Evolutionary conservation across 2,797 vertebrate genomes (phyloP).

Genomic region (Vultur gryphus): DNA sequence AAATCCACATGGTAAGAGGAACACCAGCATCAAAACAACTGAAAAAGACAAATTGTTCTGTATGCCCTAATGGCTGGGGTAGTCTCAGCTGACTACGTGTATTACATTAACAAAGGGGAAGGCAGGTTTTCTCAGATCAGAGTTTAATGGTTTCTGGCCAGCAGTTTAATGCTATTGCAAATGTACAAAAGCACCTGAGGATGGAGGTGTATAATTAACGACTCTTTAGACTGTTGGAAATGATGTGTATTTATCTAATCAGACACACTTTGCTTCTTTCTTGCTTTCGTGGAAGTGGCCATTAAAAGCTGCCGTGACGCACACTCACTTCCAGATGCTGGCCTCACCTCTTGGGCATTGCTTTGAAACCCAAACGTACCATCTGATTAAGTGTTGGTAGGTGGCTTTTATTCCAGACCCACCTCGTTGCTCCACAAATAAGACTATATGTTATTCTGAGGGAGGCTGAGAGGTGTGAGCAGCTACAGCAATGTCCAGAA

Average conservation of each 20-base stretch:
- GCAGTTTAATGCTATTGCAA: not conserved
- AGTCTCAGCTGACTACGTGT: not conserved
- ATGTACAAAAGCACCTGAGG: conserved; percentile 30
- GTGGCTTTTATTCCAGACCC: not conserved
- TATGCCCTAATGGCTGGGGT: not conserved
- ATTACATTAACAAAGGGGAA: not conserved
- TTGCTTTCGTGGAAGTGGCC: conserved; percentile 6
- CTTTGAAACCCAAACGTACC: not conserved
- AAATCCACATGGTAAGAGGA: not conserved
- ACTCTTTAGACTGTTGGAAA: not conserved
- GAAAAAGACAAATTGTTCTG: not conserved
- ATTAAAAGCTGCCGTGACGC: not conserved
- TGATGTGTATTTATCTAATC: conserved; percentile 7
- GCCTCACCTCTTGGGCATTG: not conserved
- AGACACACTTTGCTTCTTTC: not conserved
- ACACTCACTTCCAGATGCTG: not conserved
- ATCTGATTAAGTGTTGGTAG: not conserved
- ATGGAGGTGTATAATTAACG: conserved; percentile 3
- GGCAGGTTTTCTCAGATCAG: not conserved
- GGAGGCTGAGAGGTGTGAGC: not conserved
- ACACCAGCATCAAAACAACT: not conserved
- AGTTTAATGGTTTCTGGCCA: conserved; percentile 11
- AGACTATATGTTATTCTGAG: not conserved
- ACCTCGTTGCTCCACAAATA: not conserved
- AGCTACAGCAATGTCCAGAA: not conserved